Percentiles rank a stretch among this genome's conserved stretches.
phyloP scores from a whole-genome alignment of 1,140 invertebrate genomes.

The Papilio glaucus region DNA sequence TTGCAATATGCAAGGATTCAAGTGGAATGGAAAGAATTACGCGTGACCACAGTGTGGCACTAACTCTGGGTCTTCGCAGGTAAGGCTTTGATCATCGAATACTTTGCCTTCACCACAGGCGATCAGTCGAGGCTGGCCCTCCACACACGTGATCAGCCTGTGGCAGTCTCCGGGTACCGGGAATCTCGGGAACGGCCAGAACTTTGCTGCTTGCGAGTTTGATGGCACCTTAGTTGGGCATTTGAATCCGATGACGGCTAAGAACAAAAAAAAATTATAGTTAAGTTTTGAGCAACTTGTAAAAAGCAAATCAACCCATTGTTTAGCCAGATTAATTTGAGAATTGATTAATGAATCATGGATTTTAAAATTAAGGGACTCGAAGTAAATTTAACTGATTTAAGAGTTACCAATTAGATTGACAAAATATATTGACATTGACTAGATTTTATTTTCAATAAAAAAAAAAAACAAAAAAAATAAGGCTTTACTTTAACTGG shows the following conservation, averaged over 20 bases:
- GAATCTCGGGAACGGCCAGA: slow-evolving; percentile 95
- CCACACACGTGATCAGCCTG: slow-evolving; percentile 93
- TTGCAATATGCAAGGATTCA: slow-evolving; percentile 44
- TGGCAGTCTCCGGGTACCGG: slow-evolving; percentile 92
- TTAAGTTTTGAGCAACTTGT: background rate
- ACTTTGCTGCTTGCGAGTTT: slow-evolving; percentile 91
- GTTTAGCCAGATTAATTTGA: too few relatives aligned
- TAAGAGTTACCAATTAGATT: too few relatives aligned
- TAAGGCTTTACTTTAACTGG: too few relatives aligned
- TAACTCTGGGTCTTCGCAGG: slow-evolving; percentile 92
- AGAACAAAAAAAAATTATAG: slow-evolving; percentile 42
- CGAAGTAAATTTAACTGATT: too few relatives aligned
- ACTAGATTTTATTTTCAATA: too few relatives aligned
- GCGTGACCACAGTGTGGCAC: slow-evolving; percentile 85
- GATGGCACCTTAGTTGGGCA: slow-evolving; percentile 92
- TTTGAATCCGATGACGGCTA: slow-evolving; percentile 92
- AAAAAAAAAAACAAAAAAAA: too few relatives aligned
- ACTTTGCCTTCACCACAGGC: slow-evolving; percentile 93
- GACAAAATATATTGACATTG: too few relatives aligned
- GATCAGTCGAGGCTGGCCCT: slow-evolving; percentile 92
- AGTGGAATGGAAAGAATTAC: slow-evolving; percentile 49
- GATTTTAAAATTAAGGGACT: too few relatives aligned
- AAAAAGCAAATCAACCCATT: too few relatives aligned
- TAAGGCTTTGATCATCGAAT: slow-evolving; percentile 91
- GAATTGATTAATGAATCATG: too few relatives aligned